Conservation (phyloP, 2,797 vertebrate genomes). For the Tarsius wallacei region DNA sequence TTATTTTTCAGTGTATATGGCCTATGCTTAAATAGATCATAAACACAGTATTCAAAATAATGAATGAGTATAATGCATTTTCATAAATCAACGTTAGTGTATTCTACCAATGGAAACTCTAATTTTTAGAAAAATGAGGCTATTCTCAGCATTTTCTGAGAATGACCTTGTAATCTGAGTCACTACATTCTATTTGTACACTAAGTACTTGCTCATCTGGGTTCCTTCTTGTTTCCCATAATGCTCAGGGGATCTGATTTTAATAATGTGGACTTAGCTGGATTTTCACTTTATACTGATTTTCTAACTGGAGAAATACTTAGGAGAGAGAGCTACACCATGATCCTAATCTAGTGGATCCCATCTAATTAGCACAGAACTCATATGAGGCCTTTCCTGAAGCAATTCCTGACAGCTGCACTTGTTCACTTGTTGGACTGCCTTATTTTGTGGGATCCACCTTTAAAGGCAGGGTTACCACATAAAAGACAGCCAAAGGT, state of each 20-base stretch:
- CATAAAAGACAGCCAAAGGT: not conserved
- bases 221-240: not conserved
- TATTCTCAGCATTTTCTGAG: conserved; percentile 7
- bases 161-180: not conserved
- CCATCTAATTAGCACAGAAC: not conserved
- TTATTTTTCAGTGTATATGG: not conserved
- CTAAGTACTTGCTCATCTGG: not conserved
- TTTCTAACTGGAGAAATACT: not conserved
- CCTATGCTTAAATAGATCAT: conserved; percentile 14
- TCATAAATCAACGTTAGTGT: conserved; percentile 19
- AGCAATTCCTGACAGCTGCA: not conserved
- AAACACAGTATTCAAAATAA: not conserved
- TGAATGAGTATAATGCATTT: not conserved
- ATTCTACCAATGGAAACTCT: not conserved
- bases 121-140: conserved; percentile 24
- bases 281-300: not conserved
- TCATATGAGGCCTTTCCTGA: not conserved
- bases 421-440: not conserved
- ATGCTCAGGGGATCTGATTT: not conserved
- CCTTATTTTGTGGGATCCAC: not conserved
- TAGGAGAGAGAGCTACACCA: not conserved
- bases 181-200: not conserved
- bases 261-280: not conserved
- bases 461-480: not conserved
- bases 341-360: not conserved